These are phyloP conservation scores for Gallinago jamesoni DNA, from an alignment of 2,113 vertebrate genomes.

Conservation along the genomic window DNA sequence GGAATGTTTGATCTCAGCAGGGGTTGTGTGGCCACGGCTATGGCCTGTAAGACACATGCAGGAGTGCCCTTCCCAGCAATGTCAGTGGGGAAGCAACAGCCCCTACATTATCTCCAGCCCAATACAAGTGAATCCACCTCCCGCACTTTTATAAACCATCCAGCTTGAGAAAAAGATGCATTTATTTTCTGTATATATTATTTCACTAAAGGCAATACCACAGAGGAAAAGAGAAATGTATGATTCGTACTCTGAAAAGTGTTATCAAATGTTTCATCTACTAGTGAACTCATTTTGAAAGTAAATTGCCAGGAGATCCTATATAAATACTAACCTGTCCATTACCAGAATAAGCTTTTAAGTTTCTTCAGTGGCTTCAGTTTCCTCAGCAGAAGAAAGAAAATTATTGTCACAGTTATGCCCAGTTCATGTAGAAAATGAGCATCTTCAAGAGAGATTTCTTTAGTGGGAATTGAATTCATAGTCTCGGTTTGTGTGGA, in stretches of 20 bases:
- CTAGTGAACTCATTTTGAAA: background rate
- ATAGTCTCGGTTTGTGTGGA: background rate
- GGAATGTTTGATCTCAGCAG: background rate
- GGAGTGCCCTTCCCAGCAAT: background rate
- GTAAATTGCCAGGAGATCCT: background rate
- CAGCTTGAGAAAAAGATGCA: background rate
- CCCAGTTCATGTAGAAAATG: background rate
- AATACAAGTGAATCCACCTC: background rate
- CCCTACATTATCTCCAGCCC: background rate
- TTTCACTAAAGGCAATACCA: background rate
- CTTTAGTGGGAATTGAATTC: background rate
- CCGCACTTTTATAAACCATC: background rate
- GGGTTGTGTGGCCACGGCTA: accelerated
- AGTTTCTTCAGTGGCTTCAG: background rate
- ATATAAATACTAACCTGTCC: background rate
- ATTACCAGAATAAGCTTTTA: background rate
- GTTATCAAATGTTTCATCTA: background rate
- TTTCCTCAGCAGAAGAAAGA: background rate
- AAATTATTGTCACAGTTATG: background rate
- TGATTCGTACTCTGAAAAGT: background rate
- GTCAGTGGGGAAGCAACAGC: background rate
- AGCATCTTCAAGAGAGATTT: background rate
- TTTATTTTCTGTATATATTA: background rate
- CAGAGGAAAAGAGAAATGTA: background rate
- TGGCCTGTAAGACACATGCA: background rate